Conservation (phyloP, 92 coral and sea anemone genomes). For the Porites evermanni region DNA sequence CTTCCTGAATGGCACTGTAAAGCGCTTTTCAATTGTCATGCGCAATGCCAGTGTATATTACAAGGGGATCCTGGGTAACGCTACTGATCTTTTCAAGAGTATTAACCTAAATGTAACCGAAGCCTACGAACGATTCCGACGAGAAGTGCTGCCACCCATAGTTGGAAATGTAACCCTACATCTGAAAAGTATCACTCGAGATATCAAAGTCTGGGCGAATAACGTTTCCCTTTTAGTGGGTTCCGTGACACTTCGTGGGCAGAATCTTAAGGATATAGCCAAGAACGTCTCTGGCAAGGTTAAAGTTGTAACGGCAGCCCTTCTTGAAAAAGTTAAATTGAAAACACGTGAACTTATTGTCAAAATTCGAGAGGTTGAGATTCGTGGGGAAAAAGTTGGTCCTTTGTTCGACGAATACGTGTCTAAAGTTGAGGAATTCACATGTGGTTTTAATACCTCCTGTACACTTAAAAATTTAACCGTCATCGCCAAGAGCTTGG, state of each 20-base stretch:
- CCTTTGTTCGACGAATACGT: slow-evolving; percentile 71
- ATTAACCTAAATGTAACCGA: slow-evolving; percentile 24
- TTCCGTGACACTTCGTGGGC: slow-evolving; percentile 65
- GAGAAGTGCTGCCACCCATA: slow-evolving; percentile 38
- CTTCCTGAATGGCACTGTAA: slow-evolving; percentile 54
- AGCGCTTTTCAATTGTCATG: slow-evolving; percentile 63
- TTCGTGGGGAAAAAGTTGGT: slow-evolving; percentile 79
- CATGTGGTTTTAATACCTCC: slow-evolving; percentile 76
- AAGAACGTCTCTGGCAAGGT: slow-evolving; percentile 58
- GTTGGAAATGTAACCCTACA: slow-evolving; percentile 54
- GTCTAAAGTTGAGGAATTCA: slow-evolving; percentile 57
- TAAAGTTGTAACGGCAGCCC: slow-evolving; percentile 58
- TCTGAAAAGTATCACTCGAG: slow-evolving; percentile 71
- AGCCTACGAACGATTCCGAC: slow-evolving; percentile 12
- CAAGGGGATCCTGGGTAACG: slow-evolving; percentile 53
- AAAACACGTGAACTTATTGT: slow-evolving; percentile 58
- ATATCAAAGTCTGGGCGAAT: slow-evolving; percentile 73
- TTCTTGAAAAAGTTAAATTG: slow-evolving; percentile 45
- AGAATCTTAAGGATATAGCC: slow-evolving; percentile 57
- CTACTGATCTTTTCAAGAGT: slow-evolving; percentile 42
- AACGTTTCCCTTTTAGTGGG: slow-evolving; percentile 77
- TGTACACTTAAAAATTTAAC: slow-evolving; percentile 76
- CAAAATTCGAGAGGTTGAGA: slow-evolving; percentile 73
- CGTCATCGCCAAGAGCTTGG: slow-evolving; percentile 45
- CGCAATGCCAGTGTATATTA: slow-evolving; percentile 72